These are phyloP conservation scores for Tapirus terrestris DNA, from an alignment of 2,113 vertebrate genomes.

Conservation along the genomic window DNA sequence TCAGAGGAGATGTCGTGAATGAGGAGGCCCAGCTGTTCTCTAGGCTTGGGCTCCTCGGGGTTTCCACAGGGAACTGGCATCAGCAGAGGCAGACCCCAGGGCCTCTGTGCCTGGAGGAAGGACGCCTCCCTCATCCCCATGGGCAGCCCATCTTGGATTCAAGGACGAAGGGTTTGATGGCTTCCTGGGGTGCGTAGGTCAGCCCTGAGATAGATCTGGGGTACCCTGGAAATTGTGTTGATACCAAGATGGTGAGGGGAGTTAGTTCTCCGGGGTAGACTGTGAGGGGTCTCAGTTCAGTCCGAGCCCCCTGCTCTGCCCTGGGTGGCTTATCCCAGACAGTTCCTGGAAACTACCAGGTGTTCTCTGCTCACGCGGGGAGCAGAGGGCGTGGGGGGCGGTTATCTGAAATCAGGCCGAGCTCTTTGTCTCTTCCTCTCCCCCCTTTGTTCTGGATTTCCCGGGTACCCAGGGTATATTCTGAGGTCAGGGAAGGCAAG, in stretches of 20 bases:
- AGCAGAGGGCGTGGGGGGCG: too few species aligned
- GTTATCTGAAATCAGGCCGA: background rate
- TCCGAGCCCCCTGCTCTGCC: background rate
- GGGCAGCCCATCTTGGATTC: background rate
- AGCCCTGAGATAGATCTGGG: background rate
- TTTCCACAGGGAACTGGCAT: background rate
- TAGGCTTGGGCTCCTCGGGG: background rate
- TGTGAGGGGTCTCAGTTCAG: background rate
- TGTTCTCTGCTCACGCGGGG: background rate
- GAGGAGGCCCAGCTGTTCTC: background rate
- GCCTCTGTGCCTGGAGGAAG: background rate
- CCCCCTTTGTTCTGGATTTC: background rate
- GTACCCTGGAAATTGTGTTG: background rate
- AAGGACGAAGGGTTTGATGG: background rate
- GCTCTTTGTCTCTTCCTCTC: too few species aligned
- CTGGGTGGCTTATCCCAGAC: background rate
- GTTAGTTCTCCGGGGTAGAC: background rate
- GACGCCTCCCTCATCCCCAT: background rate
- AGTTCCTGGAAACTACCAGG: background rate
- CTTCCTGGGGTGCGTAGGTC: background rate
- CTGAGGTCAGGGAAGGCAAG: background rate
- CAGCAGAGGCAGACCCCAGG: background rate
- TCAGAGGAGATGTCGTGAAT: background rate
- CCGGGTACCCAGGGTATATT: background rate
- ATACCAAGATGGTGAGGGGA: background rate